Percentiles rank a stretch among this genome's conserved stretches.
These are phyloP conservation scores for Chymomyza costata DNA, from an alignment of 1,140 invertebrate genomes.

Conservation along the genomic window DNA sequence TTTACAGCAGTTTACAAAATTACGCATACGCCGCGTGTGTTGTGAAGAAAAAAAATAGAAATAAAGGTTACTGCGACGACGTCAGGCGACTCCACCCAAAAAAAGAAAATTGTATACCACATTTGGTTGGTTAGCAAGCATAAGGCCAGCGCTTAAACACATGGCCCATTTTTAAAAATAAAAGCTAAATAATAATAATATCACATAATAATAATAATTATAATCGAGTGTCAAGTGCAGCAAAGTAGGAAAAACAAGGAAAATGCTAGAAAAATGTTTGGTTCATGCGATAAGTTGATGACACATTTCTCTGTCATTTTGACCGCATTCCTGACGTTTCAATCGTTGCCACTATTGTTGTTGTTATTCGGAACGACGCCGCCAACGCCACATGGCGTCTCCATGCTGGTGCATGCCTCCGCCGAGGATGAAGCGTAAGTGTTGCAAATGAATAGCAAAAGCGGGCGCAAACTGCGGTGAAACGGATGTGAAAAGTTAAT, in stretches of 20 bases:
- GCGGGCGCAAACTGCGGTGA: too few relatives aligned
- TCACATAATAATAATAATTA: conserved; percentile 8
- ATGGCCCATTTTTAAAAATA: too few relatives aligned
- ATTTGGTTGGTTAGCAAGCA: conserved; percentile 39
- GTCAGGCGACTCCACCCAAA: conserved; percentile 61
- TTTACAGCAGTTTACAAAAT: conserved; percentile 13
- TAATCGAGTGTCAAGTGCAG: conserved; percentile 10
- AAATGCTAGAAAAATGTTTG: conserved; percentile 75
- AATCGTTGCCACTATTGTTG: conserved; percentile 54
- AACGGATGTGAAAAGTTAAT: too few relatives aligned
- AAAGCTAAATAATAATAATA: too few relatives aligned
- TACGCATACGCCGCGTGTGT: conserved; percentile 60
- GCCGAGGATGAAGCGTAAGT: conserved; percentile 74
- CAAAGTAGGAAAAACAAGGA: conserved; percentile 42
- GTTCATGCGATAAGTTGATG: conserved; percentile 74
- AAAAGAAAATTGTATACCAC: conserved; percentile 66
- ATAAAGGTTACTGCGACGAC: conserved; percentile 32
- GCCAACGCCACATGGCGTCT: conserved; percentile 37
- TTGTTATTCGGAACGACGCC: conserved; percentile 53
- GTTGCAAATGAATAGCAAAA: background rate
- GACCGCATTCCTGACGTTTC: conserved; percentile 70
- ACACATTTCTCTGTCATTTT: conserved; percentile 75
- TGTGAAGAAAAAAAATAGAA: conserved; percentile 27
- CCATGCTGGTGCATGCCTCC: conserved; percentile 58
- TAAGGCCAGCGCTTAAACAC: too few relatives aligned